These are phyloP conservation scores for Pipistrellus kuhlii DNA, from an alignment of 2,797 vertebrate species.

Conservation along the genomic window DNA sequence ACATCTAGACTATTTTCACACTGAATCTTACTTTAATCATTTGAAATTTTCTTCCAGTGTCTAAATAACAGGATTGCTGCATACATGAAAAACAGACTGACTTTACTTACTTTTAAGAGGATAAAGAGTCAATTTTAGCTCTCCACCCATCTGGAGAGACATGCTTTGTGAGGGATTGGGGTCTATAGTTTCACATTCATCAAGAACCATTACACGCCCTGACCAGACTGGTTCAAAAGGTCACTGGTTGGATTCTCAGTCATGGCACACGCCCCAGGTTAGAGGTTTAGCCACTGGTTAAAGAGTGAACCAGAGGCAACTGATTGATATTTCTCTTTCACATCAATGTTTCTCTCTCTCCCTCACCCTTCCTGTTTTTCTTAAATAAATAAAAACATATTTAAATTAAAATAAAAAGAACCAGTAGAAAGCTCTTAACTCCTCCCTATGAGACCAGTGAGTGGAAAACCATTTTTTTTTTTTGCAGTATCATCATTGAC, in stretches of 20 bases:
- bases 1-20: not conserved
- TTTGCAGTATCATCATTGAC: not conserved
- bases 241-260: not conserved
- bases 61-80: not conserved
- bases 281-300: not conserved
- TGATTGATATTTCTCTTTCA: not conserved
- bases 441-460: not conserved
- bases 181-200: not conserved
- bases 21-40: constrained; percentile 5
- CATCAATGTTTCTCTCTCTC: not conserved
- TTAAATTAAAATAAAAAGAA: not conserved
- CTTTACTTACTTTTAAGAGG: not conserved
- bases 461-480: not conserved
- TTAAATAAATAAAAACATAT: not conserved
- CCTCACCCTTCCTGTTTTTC: not conserved
- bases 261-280: not conserved
- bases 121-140: not conserved
- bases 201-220: not conserved
- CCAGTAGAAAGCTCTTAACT: not conserved
- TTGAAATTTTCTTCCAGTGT: constrained; percentile 17
- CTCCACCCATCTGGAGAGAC: not conserved
- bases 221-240: not conserved
- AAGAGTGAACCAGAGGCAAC: not conserved
- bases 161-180: not conserved
- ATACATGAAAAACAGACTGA: not conserved